Evolutionary conservation across 2,797 vertebrate genomes (phyloP), one percentile per base, ranked within the genome.

Genomic region (Trematomus bernacchii): DNA sequence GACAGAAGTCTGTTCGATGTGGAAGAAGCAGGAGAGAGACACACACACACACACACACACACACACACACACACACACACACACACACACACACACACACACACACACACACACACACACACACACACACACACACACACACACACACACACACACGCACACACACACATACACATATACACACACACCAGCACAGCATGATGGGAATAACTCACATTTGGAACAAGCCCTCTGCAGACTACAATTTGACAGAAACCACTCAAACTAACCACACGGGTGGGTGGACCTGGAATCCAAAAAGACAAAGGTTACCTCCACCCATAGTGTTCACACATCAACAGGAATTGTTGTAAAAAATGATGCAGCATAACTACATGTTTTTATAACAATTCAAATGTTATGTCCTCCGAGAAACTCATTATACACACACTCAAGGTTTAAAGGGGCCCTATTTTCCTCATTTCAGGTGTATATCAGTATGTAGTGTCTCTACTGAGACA

Each of bases 211-310:
- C 71, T 81, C 55, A 57, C 66, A 78, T 87, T 85, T 73, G 76
- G 77, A 78, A 82, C 50, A 73, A 79, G 69, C 75, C 76, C 48
- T 83, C 21, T 76, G 60, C 69, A 79, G 65, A 62, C 74, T 74
- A 58, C 74, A 73, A 69, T 84, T 86, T 86, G 66, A 83, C 67
- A 84, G 73, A 77, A 69, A 54, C 76, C 72, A 44, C 75, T 76
- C 55, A 12, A 82, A 73, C 69, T 85, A 77, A 61, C 53, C 72
- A 67, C 68, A 79, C 4, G 42, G 79, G 91, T 85, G 84, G 84
- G 84, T 81, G 82, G 87, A 87, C 83, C 79, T 88, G 83, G 85
- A 86, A 87, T 84, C 79, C 78, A 85, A 33, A 73, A 83, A 83
- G 71, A 74, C 58, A 72, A 85, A 85, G 70, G 67, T 73, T 74